phyloP scores from a whole-genome alignment of 2,113 vertebrate species.

The Takifugu bimaculatus region DNA sequence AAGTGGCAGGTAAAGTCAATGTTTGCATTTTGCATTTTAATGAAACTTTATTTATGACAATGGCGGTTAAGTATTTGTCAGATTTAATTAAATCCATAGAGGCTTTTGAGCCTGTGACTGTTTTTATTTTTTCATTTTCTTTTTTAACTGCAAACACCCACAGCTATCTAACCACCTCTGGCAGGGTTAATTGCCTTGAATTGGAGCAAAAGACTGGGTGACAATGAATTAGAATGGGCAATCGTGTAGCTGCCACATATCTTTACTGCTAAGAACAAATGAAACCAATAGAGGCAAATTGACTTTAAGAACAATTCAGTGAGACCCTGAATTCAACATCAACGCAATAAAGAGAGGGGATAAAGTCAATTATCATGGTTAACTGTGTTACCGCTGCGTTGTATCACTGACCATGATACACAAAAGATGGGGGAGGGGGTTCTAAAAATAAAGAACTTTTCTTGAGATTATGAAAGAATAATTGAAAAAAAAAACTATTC shows the following conservation, averaged over 20 bases:
- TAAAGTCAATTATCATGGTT: too few relatives aligned
- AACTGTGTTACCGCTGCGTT: neutral
- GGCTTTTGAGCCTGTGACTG: constrained; percentile 16
- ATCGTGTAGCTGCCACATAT: constrained; percentile 41
- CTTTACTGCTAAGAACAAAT: constrained; percentile 42
- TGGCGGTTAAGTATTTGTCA: neutral
- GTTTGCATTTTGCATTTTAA: constrained; percentile 28
- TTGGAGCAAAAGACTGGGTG: constrained; percentile 24
- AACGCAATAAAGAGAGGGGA: too few relatives aligned
- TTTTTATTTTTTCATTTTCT: neutral
- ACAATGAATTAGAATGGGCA: constrained; percentile 35
- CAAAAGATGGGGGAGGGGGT: neutral
- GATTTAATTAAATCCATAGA: constrained; percentile 45
- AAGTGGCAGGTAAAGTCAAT: constrained; percentile 8
- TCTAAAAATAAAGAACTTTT: neutral
- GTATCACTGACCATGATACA: constrained; percentile 4
- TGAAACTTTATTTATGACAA: constrained; percentile 19
- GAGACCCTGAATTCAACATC: constrained; percentile 6
- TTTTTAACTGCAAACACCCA: constrained; percentile 11
- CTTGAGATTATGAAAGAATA: too few relatives aligned
- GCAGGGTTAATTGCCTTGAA: constrained; percentile 52
- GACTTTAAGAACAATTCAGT: neutral
- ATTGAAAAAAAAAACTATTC: too few relatives aligned
- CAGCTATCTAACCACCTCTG: constrained; percentile 40
- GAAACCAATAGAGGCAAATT: constrained; percentile 19